These are phyloP conservation scores for Naso thynnoides DNA, from an alignment of 2,797 vertebrate species.

Conservation along the genomic window DNA sequence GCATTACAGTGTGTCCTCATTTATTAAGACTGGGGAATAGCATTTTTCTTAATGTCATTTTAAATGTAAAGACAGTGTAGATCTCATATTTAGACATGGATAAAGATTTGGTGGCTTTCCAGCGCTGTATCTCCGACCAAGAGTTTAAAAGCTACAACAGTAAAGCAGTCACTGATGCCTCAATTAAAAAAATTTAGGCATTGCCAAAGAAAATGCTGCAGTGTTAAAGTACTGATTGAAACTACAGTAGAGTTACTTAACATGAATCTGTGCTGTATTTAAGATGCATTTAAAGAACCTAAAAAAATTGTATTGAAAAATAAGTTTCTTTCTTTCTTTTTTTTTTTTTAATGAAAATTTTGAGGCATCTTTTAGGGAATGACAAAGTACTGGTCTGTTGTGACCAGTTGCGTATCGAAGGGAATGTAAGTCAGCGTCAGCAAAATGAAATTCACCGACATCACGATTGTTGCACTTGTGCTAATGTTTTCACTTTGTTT, in stretches of 20 bases:
- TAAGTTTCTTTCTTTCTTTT: too few relatives aligned
- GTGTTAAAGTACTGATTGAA: neutral
- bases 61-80: neutral
- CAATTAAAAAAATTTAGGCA: neutral
- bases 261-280: neutral
- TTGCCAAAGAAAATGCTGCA: neutral
- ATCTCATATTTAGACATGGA: neutral
- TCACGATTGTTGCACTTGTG: neutral
- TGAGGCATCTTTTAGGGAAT: too few relatives aligned
- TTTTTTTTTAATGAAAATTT: too few relatives aligned
- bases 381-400: neutral
- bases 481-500: neutral
- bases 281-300: neutral
- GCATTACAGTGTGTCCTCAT: constrained; percentile 16
- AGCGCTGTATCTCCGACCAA: neutral
- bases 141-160: neutral
- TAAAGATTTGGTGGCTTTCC: neutral
- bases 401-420: neutral
- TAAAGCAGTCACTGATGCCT: neutral
- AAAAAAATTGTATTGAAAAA: neutral
- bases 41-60: neutral
- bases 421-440: too few relatives aligned
- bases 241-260: neutral
- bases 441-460: neutral
- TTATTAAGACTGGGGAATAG: constrained; percentile 12